Conservation (phyloP, 2,888 invertebrate genomes). For the Dicyrtoma fusca region DNA sequence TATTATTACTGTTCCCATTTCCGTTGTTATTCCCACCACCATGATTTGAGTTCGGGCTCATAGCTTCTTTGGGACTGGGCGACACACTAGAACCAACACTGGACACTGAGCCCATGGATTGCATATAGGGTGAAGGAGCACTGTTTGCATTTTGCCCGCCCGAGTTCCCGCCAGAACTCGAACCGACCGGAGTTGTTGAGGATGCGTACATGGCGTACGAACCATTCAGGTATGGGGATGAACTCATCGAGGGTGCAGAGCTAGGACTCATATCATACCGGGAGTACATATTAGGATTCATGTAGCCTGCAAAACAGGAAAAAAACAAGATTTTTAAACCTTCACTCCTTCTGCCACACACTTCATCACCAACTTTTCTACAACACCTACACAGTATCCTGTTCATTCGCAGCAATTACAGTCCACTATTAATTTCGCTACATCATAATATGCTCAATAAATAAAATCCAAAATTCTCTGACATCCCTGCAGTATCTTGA, state of each 20-base stretch:
- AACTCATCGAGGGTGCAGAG: slow-evolving; percentile 65
- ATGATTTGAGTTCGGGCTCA: slow-evolving; percentile 53
- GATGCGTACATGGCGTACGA: slow-evolving; percentile 74
- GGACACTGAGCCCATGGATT: slow-evolving; percentile 54
- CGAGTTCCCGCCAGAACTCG: slow-evolving; percentile 50
- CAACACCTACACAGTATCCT: background rate
- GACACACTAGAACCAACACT: slow-evolving; percentile 56
- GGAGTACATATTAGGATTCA: slow-evolving; percentile 66
- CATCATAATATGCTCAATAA: slow-evolving; percentile 3
- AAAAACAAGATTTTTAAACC: slow-evolving; percentile 4
- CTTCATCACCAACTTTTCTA: background rate
- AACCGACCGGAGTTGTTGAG: slow-evolving; percentile 57
- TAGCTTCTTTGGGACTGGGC: slow-evolving; percentile 54
- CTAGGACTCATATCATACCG: slow-evolving; percentile 86
- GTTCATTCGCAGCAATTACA: background rate
- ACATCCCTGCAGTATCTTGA: background rate
- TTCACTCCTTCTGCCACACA: background rate
- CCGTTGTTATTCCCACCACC: slow-evolving; percentile 39
- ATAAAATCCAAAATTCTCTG: background rate
- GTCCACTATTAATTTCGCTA: too few relatives aligned
- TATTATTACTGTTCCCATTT: slow-evolving; percentile 82
- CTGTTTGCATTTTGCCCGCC: slow-evolving; percentile 48
- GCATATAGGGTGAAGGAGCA: slow-evolving; percentile 49
- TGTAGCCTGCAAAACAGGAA: slow-evolving; percentile 52
- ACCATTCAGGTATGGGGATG: slow-evolving; percentile 72